Conservation (phyloP, 2,113 vertebrate genomes). For the Paedocypris sp. region DNA sequence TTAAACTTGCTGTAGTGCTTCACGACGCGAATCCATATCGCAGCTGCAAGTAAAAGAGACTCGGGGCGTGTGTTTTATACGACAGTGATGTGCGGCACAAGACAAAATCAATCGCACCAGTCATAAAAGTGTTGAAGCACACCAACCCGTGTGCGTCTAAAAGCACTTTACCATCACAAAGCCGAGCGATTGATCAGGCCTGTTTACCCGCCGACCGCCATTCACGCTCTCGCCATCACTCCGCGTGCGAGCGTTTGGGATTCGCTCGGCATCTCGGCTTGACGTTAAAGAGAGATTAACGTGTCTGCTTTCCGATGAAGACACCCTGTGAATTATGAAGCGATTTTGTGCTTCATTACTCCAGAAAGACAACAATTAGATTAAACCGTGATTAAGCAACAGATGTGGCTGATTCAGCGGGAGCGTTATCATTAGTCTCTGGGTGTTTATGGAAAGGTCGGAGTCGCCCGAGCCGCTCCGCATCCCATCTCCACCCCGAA, state of each 20-base stretch:
- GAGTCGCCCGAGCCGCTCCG: background rate
- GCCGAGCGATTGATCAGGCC: background rate
- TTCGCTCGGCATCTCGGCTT: conserved; percentile 13
- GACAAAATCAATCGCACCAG: background rate
- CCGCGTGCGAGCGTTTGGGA: conserved; percentile 35
- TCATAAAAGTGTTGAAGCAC: background rate
- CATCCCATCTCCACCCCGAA: background rate
- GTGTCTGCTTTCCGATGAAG: conserved; percentile 24
- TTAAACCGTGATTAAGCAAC: conserved; percentile 46
- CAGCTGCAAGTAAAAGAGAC: background rate
- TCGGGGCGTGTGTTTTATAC: background rate
- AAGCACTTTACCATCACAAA: background rate
- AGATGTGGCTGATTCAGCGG: conserved; percentile 4
- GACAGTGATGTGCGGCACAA: background rate
- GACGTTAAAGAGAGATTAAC: conserved; percentile 18
- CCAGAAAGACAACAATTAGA: conserved; percentile 36
- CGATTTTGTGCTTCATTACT: conserved; percentile 38
- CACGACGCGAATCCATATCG: too few relatives aligned
- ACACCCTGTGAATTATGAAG: conserved; percentile 40
- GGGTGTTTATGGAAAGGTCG: conserved; percentile 2
- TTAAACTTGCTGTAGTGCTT: too few relatives aligned
- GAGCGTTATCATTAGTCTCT: conserved; percentile 1
- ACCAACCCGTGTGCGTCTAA: background rate
- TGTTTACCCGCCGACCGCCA: background rate
- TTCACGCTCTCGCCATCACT: too few relatives aligned